These are phyloP conservation scores for Idaea biselata DNA, from an alignment of 2,888 invertebrate species.

Conservation along the genomic window DNA sequence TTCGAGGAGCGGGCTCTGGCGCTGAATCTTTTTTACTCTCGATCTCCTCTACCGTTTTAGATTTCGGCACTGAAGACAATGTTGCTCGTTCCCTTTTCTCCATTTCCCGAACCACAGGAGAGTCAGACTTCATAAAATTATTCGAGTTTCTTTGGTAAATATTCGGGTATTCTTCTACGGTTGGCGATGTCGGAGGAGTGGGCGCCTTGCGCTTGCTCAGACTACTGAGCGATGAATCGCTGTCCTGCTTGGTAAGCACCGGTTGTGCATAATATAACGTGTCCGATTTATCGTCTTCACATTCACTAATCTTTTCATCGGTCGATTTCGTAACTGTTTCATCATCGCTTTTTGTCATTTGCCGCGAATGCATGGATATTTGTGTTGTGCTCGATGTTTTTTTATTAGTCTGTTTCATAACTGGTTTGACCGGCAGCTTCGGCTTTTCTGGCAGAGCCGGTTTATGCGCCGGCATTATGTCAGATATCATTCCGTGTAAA, in stretches of 20 bases:
- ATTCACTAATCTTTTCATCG: constrained; percentile 67
- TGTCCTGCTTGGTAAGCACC: constrained; percentile 79
- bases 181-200: constrained; percentile 83
- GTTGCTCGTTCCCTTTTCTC: constrained; percentile 86
- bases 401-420: constrained; percentile 76
- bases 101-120: constrained; percentile 86
- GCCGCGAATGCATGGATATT: constrained; percentile 76
- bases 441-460: constrained; percentile 89
- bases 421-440: constrained; percentile 79
- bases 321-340: constrained; percentile 45
- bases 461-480: constrained; percentile 65
- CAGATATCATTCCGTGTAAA: constrained; percentile 83
- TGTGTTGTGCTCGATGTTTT: constrained; percentile 60
- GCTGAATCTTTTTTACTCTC: constrained; percentile 57
- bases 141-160: constrained; percentile 82
- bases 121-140: constrained; percentile 81
- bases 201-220: constrained; percentile 88
- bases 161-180: constrained; percentile 72
- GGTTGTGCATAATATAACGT: constrained; percentile 71
- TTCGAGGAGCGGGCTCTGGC: constrained; percentile 85
- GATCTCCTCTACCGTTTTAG: constrained; percentile 54
- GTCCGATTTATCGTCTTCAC: constrained; percentile 65
- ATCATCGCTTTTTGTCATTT: constrained; percentile 63
- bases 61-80: constrained; percentile 48
- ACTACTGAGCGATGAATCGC: constrained; percentile 76